Evolutionary conservation across 2,113 vertebrate genomes (phyloP), one percentile per base, ranked within the genome.

Genomic region (Menidia beryllina): DNA sequence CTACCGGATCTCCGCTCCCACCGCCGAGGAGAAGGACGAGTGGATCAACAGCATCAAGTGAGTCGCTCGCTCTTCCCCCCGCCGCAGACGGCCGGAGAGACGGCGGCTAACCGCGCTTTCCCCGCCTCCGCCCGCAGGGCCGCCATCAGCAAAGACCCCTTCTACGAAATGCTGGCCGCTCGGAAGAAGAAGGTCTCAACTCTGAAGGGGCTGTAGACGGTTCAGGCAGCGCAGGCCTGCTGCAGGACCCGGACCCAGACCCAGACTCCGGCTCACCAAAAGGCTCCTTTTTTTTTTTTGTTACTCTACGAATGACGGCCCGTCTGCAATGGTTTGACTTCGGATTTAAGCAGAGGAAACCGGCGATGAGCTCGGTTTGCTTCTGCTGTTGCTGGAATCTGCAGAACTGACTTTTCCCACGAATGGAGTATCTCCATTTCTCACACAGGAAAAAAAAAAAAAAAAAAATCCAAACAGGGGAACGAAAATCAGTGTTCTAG

Each of bases 1-100:
- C 64, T 99, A 99, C 82, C 93, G 97, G 27, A 99, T 99, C 90
- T 99, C 97, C 0, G 98, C 98, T 11, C 97, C 97, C 4, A 97
- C 96, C 0, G 74, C 92, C 0, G 98, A 99, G 75, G 97, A 99
- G 91, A 97, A 98, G 89, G 96, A 97, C 1, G 97, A 97, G 64
- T 99, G 98, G 98, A 98, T 98, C 65, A 96, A 95, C 56, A 96
- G 96, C 91, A 98, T 99, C 89, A 98, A 96, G 98, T 99, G 77
- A 94, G 95, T 65, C 63, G 1, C 43, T 20, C 26, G n/a, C n/a
- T 21, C 7, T 27, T 24, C 10, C 26, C 5, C 41, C 15, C 41
- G 5, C 41, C 36, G 41, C 45, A 57, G n/a, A 19, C 3, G 21
- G 23, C 36, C 39, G 10, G 14, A 17, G 1, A 58, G 20, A 19